A percentile compares a stretch with the other conserved stretches of the same genome.
phyloP scores from a whole-genome alignment of 2,113 vertebrate species.

The Megaceryle maxima region DNA sequence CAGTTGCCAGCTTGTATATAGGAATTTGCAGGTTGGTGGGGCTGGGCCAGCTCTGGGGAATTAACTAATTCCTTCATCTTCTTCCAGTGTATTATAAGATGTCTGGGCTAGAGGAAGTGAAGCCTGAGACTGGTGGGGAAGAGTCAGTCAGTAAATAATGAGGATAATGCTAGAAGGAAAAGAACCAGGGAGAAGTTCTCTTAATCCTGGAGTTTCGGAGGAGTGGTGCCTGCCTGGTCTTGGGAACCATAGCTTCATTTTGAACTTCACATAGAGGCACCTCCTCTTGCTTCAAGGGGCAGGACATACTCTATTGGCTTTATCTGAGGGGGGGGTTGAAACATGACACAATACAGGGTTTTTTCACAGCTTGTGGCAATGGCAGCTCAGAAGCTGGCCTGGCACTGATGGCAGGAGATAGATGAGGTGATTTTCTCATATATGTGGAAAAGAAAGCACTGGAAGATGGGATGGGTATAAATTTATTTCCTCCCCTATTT shows the following conservation, averaged over 20 bases:
- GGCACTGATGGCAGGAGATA: background rate
- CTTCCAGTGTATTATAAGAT: conserved; percentile 61
- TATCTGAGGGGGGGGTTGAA: background rate
- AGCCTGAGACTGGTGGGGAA: conserved; percentile 24
- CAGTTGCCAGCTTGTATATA: conserved; percentile 60
- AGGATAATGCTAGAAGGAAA: conserved; percentile 39
- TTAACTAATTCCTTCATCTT: conserved; percentile 70
- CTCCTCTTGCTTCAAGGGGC: background rate
- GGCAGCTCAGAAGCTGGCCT: background rate
- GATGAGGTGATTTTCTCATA: background rate
- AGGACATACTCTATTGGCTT: background rate
- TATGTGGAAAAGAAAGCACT: background rate
- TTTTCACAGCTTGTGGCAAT: background rate
- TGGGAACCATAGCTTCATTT: background rate
- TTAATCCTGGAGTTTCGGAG: background rate
- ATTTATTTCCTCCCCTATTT: background rate
- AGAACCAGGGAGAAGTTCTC: conserved; percentile 19
- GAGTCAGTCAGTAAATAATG: conserved; percentile 54
- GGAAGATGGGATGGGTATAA: background rate
- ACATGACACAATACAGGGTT: background rate
- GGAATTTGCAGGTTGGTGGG: conserved; percentile 67
- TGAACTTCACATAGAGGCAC: background rate
- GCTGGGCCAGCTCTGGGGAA: conserved; percentile 59
- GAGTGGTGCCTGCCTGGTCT: background rate
- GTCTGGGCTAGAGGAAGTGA: conserved; percentile 49